A percentile compares a stretch with the other conserved stretches of the same genome.
These are phyloP conservation scores for Aphelinus certus DNA, from an alignment of 1,140 invertebrate species.

Conservation along the genomic window DNA sequence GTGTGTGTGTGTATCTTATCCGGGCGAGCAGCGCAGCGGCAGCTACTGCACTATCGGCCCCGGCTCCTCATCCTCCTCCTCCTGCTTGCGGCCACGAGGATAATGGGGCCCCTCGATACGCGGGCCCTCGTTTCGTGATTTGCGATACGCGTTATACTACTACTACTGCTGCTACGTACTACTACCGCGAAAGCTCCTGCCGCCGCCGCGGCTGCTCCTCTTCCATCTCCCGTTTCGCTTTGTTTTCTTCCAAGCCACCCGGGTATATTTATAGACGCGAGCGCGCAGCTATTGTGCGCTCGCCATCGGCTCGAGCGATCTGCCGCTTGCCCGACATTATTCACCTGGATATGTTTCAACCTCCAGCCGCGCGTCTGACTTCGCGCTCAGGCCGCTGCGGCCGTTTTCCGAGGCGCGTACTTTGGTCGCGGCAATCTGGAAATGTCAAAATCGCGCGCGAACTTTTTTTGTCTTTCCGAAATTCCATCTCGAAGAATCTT, in stretches of 20 bases:
- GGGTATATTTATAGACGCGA: not conserved
- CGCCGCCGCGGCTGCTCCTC: not conserved
- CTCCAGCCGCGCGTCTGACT: too few relatives aligned
- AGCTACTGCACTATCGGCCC: not conserved
- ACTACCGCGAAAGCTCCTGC: not conserved
- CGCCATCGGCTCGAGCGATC: too few relatives aligned
- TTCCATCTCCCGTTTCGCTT: not conserved
- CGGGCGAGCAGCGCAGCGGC: not conserved
- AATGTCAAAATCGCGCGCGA: too few relatives aligned
- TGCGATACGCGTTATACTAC: not conserved
- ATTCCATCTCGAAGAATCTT: too few relatives aligned
- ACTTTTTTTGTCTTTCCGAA: too few relatives aligned
- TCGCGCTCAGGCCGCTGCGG: too few relatives aligned
- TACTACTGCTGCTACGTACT: not conserved
- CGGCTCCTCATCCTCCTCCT: not conserved
- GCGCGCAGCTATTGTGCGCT: too few relatives aligned
- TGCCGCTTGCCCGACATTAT: too few relatives aligned
- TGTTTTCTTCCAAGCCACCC: not conserved
- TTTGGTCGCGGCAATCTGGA: too few relatives aligned
- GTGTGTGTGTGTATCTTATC: not conserved
- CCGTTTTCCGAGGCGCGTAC: too few relatives aligned
- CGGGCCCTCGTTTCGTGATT: constrained; percentile 12
- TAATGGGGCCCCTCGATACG: too few relatives aligned
- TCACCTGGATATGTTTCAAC: too few relatives aligned
- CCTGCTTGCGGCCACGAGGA: not conserved